Percentiles rank a stretch among this genome's conserved stretches.
These are phyloP conservation scores for Paracentrotus lividus DNA, from an alignment of 53 echinoderm and acorn worm genomes.

Conservation along the genomic window DNA sequence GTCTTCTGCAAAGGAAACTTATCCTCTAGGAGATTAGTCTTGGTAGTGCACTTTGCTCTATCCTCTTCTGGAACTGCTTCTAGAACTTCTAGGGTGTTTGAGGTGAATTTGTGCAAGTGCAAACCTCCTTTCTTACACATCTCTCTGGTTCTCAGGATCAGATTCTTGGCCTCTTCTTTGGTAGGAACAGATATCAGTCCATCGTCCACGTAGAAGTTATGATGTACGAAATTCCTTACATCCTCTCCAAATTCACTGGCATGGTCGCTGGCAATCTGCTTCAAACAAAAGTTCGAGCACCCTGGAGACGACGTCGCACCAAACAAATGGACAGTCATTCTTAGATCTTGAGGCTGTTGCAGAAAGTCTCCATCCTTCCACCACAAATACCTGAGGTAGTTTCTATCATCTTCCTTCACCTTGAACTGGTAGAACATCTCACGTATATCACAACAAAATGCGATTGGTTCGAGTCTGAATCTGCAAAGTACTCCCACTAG, in stretches of 20 bases:
- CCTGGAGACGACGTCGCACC: slow-evolving; percentile 80
- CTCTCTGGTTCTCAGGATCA: slow-evolving; percentile 64
- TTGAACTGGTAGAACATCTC: slow-evolving; percentile 79
- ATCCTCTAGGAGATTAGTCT: slow-evolving; percentile 68
- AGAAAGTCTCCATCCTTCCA: slow-evolving; percentile 74
- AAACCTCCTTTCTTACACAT: slow-evolving; percentile 75
- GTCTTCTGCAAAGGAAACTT: slow-evolving; percentile 72
- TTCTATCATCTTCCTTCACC: slow-evolving; percentile 68
- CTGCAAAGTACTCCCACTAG: slow-evolving; percentile 77
- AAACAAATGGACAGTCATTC: slow-evolving; percentile 84
- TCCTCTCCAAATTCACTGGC: slow-evolving; percentile 70
- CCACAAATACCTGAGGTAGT: slow-evolving; percentile 85
- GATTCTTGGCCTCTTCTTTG: slow-evolving; percentile 57
- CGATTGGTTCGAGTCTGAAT: slow-evolving; percentile 70
- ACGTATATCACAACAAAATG: slow-evolving; percentile 67
- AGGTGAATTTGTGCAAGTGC: slow-evolving; percentile 78
- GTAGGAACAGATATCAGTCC: slow-evolving; percentile 76
- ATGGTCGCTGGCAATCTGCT: slow-evolving; percentile 70
- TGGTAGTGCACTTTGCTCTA: slow-evolving; percentile 68
- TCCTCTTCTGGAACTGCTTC: slow-evolving; percentile 69
- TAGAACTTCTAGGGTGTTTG: slow-evolving; percentile 79
- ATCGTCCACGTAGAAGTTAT: slow-evolving; percentile 81
- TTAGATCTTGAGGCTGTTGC: slow-evolving; percentile 47
- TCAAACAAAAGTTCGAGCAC: slow-evolving; percentile 76
- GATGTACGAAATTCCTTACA: slow-evolving; percentile 71